These are phyloP conservation scores for Oscheius sp. DNA, from an alignment of 1,140 invertebrate species.

Conservation along the genomic window DNA sequence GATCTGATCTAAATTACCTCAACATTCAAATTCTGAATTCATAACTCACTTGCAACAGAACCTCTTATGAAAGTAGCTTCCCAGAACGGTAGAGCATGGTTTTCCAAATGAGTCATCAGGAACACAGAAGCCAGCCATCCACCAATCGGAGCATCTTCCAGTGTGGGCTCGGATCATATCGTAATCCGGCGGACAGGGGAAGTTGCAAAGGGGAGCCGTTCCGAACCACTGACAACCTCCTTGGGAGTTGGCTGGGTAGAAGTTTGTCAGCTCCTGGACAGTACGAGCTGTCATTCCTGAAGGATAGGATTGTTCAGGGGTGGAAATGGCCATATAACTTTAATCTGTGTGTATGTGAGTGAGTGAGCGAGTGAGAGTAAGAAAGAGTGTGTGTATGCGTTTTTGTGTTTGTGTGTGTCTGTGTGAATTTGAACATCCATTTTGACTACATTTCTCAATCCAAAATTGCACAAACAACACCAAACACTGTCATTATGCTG, in stretches of 20 bases:
- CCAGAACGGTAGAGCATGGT: conserved; percentile 49
- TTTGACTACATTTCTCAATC: too few relatives aligned
- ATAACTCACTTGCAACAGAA: conserved; percentile 55
- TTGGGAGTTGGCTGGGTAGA: conserved; percentile 34
- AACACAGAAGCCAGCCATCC: conserved; percentile 43
- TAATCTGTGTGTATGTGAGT: too few relatives aligned
- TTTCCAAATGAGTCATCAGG: conserved; percentile 51
- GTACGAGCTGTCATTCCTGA: conserved; percentile 52
- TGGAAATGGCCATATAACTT: too few relatives aligned
- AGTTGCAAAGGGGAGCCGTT: conserved; percentile 52
- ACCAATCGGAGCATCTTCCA: conserved; percentile 46
- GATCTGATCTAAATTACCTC: conserved; percentile 44
- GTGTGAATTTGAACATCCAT: too few relatives aligned
- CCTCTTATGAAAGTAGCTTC: conserved; percentile 46
- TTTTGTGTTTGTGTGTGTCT: too few relatives aligned
- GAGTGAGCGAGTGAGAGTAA: too few relatives aligned
- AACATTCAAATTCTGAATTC: not conserved
- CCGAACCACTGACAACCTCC: conserved; percentile 55
- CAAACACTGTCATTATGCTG: too few relatives aligned
- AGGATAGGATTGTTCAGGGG: conserved; percentile 7
- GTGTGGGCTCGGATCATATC: conserved; percentile 50
- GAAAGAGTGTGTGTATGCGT: too few relatives aligned
- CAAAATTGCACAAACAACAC: too few relatives aligned
- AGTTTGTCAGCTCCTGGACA: conserved; percentile 47
- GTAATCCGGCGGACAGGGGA: conserved; percentile 49